Conservation (phyloP, 2,113 vertebrate genomes). For the Pionites leucogaster region DNA sequence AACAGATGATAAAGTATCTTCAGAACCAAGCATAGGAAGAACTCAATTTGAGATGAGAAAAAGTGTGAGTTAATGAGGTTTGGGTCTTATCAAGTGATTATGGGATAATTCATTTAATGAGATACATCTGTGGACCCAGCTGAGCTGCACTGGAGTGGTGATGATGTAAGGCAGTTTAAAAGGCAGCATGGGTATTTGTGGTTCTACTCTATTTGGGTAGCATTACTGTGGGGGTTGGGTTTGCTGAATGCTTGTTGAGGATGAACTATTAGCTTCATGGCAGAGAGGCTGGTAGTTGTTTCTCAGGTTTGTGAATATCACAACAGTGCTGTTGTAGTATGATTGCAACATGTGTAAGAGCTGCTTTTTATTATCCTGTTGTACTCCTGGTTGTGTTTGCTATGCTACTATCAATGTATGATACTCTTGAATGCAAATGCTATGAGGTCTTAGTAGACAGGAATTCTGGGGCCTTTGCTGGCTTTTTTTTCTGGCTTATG, state of each 20-base stretch:
- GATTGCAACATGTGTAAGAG: neutral
- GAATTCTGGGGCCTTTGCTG: neutral
- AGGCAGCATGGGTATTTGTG: neutral
- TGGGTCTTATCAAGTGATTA: neutral
- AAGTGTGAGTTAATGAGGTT: neutral
- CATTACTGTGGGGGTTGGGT: neutral
- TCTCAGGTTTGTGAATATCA: neutral
- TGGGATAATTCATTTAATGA: neutral
- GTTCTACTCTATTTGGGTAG: fast-evolving
- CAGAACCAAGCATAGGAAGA: neutral
- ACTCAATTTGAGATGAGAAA: neutral
- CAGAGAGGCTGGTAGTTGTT: too few relatives aligned
- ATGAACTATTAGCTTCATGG: fast-evolving
- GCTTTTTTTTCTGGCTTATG: neutral
- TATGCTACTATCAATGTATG: neutral
- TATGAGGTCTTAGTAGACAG: neutral
- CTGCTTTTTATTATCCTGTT: neutral
- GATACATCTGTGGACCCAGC: neutral
- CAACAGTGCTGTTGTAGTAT: neutral
- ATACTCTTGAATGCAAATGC: neutral
- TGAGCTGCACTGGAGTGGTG: neutral
- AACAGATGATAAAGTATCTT: neutral
- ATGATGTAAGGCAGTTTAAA: neutral
- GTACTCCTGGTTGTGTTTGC: neutral
- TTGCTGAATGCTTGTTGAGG: neutral